Conservation (phyloP, 2,113 vertebrate species). For the Dasypus novemcinctus region DNA sequence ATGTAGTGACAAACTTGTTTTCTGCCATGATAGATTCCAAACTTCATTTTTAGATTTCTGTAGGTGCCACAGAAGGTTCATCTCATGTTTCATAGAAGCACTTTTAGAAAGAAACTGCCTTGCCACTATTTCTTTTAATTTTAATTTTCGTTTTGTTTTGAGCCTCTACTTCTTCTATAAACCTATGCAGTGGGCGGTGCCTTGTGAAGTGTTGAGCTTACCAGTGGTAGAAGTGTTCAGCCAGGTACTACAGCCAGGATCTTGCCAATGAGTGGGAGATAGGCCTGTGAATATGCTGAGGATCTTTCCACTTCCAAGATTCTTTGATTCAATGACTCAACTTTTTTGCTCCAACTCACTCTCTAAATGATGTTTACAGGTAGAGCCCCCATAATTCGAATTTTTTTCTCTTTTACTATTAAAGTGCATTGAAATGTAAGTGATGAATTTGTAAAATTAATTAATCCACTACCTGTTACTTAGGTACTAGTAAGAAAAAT, state of each 20-base stretch:
- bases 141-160: neutral
- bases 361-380: neutral
- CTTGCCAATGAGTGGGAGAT: neutral
- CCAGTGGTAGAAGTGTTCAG: neutral
- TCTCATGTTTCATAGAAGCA: neutral
- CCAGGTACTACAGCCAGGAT: neutral
- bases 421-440: neutral
- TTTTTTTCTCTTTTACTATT: neutral
- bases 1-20: neutral
- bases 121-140: neutral
- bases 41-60: slow-evolving; percentile 58
- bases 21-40: slow-evolving; percentile 43
- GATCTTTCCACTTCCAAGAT: neutral
- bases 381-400: neutral
- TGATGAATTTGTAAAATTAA: neutral
- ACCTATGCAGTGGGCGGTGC: neutral
- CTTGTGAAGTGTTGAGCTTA: neutral
- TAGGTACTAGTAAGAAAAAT: slow-evolving; percentile 29
- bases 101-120: neutral
- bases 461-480: neutral
- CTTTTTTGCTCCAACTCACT: neutral
- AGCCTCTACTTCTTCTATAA: neutral
- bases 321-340: neutral
- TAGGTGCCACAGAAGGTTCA: neutral
- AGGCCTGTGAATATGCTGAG: neutral